Percentiles rank a stretch among this genome's conserved stretches.
phyloP scores from a whole-genome alignment of 2,888 invertebrate species.

The Rapana venosa region DNA sequence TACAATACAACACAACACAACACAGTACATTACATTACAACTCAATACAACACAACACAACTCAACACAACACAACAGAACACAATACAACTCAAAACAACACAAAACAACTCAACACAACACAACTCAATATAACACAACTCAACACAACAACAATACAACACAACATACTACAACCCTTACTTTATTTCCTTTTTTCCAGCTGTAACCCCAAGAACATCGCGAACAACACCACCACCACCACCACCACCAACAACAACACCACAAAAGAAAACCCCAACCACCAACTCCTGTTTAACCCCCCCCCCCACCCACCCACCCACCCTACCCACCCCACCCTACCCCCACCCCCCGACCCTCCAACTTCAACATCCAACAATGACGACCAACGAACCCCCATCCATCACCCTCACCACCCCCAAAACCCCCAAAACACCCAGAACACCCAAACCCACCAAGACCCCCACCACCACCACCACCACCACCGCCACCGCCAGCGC shows the following conservation, averaged over 20 bases:
- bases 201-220: not conserved
- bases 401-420: too few relatives aligned
- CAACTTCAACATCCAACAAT: not conserved
- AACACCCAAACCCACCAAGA: not conserved
- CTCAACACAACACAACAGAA: too few relatives aligned
- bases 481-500: not conserved
- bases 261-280: not conserved
- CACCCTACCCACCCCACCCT: not conserved
- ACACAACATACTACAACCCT: not conserved
- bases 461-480: conserved; percentile 5
- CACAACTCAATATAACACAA: not conserved
- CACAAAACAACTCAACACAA: too few relatives aligned
- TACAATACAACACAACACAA: too few relatives aligned
- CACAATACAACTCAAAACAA: too few relatives aligned
- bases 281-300: not conserved
- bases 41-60: too few relatives aligned
- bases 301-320: not conserved
- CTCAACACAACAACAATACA: not conserved
- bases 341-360: not conserved
- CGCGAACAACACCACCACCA: not conserved
- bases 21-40: too few relatives aligned
- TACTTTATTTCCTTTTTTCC: not conserved
- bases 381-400: not conserved
- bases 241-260: not conserved
- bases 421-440: not conserved